phyloP scores from a whole-genome alignment of 2,797 vertebrate species.

The Acanthiza pusilla region DNA sequence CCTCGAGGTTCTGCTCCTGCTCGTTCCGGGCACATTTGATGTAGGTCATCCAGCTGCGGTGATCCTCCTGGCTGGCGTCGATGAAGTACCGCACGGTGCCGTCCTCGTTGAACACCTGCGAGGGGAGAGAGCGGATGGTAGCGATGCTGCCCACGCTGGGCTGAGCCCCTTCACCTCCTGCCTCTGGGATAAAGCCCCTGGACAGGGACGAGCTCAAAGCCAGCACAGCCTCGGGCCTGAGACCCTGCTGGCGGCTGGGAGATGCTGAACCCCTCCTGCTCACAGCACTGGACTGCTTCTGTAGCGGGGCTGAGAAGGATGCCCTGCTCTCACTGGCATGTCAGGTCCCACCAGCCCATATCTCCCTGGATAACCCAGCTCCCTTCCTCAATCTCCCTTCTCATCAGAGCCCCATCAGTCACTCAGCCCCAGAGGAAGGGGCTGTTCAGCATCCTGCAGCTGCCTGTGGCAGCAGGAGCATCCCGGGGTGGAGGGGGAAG shows the following conservation, averaged over 20 bases:
- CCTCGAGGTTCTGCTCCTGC: slow-evolving; percentile 97
- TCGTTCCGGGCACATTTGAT: slow-evolving; percentile 96
- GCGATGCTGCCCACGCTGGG: rapidly evolving
- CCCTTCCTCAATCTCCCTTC: neutral
- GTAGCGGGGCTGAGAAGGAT: rapidly evolving
- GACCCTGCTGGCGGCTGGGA: rapidly evolving
- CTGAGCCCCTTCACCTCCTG: neutral
- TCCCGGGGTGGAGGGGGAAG: neutral
- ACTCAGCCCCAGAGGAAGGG: neutral
- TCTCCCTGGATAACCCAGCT: neutral
- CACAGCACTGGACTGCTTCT: rapidly evolving
- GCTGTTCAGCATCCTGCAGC: neutral
- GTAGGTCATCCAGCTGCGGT: slow-evolving; percentile 99
- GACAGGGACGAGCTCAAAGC: neutral
- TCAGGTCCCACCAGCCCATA: neutral
- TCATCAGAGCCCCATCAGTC: neutral
- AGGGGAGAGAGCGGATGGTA: neutral
- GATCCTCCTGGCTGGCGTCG: slow-evolving; percentile 95
- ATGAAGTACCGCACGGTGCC: slow-evolving; percentile 93
- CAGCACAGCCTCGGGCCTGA: neutral
- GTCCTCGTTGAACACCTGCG: slow-evolving; percentile 93
- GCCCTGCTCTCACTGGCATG: neutral
- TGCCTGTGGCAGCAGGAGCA: rapidly evolving
- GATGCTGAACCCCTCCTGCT: rapidly evolving
- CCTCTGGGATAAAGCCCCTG: neutral